Base-by-base conservation (phyloP, 1,140 invertebrate genomes). In the Heliconius eleuchia region DNA sequence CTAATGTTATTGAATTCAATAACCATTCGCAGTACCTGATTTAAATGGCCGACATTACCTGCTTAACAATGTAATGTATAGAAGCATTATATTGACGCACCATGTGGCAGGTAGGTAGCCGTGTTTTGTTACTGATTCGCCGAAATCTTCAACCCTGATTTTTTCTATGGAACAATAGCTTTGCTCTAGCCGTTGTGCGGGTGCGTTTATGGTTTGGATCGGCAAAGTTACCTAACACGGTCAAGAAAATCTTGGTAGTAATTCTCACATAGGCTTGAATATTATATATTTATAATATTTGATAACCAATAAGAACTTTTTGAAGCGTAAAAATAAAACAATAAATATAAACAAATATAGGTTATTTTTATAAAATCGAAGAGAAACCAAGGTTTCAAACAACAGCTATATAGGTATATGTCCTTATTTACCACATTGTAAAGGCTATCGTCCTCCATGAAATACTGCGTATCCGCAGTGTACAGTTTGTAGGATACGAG, bases 401-500 rank as follows among this genome's bases (percentile, higher is more conserved):
- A 66, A 66, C 60, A 66, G 4, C 27, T 30, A 60, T 60, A 2
- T 23, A 27, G 3, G 1, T 11, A 27, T 66, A 66, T 1, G 23
- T 16, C 3, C 4, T 27, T 30, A 66, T 66, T 13, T 66, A 66
- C 60, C 18, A 71, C 52, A 60, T 72, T 80, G 74, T 76, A 76
- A 60, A 60, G 19, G 19, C 19, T 60, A 66, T 66, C 27, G 60
- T 66, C 60, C 23, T 30, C 27, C 30, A 66, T 66, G 60, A 16
- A 66, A 18, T 66, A 66, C 60, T 66, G 60, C n/a, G 11, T 55
- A 76, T 80, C 76, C 78, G 74, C 60, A 66, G 60, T 30, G 60
- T 66, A 60, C 55, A 66, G 60, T 66, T 66, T 66, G 60, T 66
- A 1, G 60, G 16, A 13, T 66, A 66, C 23, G 60, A 57, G 30